phyloP scores from a whole-genome alignment of 2,888 invertebrate genomes.

The Muscina levida region DNA sequence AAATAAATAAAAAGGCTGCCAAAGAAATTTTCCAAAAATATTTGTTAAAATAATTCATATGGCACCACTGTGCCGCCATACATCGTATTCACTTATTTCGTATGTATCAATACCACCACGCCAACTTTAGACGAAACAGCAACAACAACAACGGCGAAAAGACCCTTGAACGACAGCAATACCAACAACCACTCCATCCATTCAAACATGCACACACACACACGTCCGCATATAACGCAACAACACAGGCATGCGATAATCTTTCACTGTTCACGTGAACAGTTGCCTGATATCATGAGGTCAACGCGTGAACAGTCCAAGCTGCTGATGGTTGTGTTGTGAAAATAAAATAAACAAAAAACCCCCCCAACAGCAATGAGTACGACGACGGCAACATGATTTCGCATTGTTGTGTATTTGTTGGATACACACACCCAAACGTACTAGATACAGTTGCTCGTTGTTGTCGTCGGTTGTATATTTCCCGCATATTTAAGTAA shows the following conservation, averaged over 20 bases:
- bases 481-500: slow-evolving; percentile 54
- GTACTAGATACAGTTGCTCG: slow-evolving; percentile 13
- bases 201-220: slow-evolving; percentile 13
- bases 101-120: slow-evolving; percentile 7
- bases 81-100: neutral
- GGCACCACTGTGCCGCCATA: neutral
- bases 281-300: slow-evolving; percentile 88
- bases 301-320: slow-evolving; percentile 84
- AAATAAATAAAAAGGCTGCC: too few species aligned
- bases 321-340: slow-evolving; percentile 34
- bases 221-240: slow-evolving; percentile 5
- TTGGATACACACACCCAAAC: slow-evolving; percentile 15
- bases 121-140: slow-evolving; percentile 15
- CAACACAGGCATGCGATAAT: slow-evolving; percentile 67
- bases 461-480: slow-evolving; percentile 31
- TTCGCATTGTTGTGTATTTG: slow-evolving; percentile 50
- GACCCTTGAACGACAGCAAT: slow-evolving; percentile 45
- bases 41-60: neutral
- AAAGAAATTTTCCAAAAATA: neutral
- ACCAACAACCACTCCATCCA: slow-evolving; percentile 7
- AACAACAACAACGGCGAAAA: slow-evolving; percentile 21
- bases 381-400: slow-evolving; percentile 23
- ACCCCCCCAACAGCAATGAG: slow-evolving; percentile 84
- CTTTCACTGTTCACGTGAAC: slow-evolving; percentile 82
- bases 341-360: slow-evolving; percentile 78